Conservation (phyloP, 2,888 invertebrate genomes). For the Timema cristinae region DNA sequence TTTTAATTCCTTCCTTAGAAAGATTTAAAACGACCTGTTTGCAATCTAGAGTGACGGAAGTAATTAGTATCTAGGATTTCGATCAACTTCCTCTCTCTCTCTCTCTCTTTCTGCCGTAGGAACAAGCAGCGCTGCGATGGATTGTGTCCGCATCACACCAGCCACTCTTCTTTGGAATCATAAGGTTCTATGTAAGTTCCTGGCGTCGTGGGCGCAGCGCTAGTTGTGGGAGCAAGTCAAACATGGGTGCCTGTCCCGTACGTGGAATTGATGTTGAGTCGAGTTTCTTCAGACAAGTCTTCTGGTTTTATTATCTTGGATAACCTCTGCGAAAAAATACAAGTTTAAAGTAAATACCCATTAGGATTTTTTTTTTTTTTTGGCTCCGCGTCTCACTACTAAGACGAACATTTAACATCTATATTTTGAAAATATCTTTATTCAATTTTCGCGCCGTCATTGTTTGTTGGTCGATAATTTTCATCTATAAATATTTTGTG, state of each 20-base stretch:
- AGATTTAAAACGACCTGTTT: too few species aligned
- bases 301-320: conserved; percentile 50
- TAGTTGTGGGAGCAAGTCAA: conserved; percentile 43
- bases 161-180: conserved; percentile 28
- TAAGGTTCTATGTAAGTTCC: conserved; percentile 2
- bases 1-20: too few species aligned
- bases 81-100: too few species aligned
- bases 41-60: too few species aligned
- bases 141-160: conserved; percentile 21
- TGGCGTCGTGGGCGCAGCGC: conserved; percentile 14
- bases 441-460: too few species aligned
- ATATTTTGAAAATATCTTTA: too few species aligned
- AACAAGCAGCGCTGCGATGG: neutral
- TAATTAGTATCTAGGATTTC: too few species aligned
- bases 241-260: conserved; percentile 52
- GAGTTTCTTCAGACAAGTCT: conserved; percentile 42
- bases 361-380: neutral
- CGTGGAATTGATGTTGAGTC: conserved; percentile 43
- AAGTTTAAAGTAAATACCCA: neutral
- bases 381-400: too few species aligned
- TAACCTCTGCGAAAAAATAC: conserved; percentile 44
- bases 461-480: too few species aligned
- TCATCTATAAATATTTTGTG: too few species aligned
- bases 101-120: too few species aligned
- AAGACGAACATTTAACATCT: too few species aligned